phyloP scores from a whole-genome alignment of 2,797 vertebrate genomes.

The Poecilia picta region DNA sequence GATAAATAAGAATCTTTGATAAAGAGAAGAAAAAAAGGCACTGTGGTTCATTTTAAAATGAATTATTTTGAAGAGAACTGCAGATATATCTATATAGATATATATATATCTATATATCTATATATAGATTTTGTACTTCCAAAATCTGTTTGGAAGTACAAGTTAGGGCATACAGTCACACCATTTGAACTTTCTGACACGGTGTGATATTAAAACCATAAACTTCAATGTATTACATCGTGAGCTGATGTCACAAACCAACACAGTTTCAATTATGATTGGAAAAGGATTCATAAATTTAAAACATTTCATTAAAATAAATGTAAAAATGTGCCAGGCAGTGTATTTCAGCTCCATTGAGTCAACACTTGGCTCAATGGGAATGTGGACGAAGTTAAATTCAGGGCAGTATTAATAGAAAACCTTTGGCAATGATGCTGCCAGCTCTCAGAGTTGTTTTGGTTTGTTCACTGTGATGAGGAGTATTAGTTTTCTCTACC shows the following conservation, averaged over 20 bases:
- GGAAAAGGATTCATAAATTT: neutral
- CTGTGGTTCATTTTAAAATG: constrained; percentile 59
- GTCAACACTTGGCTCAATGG: neutral
- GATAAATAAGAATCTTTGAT: neutral
- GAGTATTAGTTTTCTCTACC: neutral
- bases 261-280: neutral
- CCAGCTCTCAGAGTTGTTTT: neutral
- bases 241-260: neutral
- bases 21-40: neutral
- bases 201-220: neutral
- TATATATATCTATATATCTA: no score
- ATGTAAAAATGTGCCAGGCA: neutral
- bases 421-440: neutral
- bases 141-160: constrained; percentile 28
- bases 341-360: neutral
- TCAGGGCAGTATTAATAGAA: neutral
- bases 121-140: no score
- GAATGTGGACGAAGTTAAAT: neutral
- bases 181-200: neutral
- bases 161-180: constrained; percentile 19
- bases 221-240: neutral
- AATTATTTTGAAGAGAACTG: neutral
- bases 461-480: neutral
- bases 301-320: neutral
- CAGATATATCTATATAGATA: constrained; percentile 13